A percentile compares a stretch with the other conserved stretches of the same genome.
These are phyloP conservation scores for Bovichtus variegatus DNA, from an alignment of 2,797 vertebrate species.

Conservation along the genomic window DNA sequence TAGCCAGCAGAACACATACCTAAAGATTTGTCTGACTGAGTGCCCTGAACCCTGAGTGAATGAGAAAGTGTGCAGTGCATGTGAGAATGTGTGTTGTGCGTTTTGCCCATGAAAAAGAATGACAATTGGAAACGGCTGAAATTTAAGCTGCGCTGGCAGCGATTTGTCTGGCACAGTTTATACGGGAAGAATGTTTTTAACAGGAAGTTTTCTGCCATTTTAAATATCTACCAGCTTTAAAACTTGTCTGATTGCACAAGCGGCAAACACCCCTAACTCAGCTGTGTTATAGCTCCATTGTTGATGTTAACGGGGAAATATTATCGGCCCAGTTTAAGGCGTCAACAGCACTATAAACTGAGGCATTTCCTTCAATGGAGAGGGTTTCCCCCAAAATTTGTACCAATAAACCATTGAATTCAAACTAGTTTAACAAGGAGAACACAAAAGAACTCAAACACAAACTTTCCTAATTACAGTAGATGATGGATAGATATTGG, in stretches of 20 bases:
- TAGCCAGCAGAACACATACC: slow-evolving; percentile 29
- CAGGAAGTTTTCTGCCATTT: slow-evolving; percentile 67
- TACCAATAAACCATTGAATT: slow-evolving; percentile 50
- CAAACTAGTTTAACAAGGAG: slow-evolving; percentile 35
- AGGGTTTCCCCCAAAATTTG: slow-evolving; percentile 49
- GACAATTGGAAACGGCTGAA: slow-evolving; percentile 78
- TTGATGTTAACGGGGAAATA: slow-evolving; percentile 57
- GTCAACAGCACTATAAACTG: slow-evolving; percentile 63
- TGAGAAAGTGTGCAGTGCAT: slow-evolving; percentile 46
- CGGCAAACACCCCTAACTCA: slow-evolving; percentile 35
- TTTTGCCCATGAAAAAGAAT: slow-evolving; percentile 61
- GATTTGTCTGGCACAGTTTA: slow-evolving; percentile 54
- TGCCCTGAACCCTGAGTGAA: slow-evolving; percentile 11
- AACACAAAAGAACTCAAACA: background rate
- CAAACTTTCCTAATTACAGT: background rate
- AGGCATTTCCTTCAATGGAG: slow-evolving; percentile 69
- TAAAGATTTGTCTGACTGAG: slow-evolving; percentile 24
- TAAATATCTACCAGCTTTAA: slow-evolving; percentile 62
- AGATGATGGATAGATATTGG: background rate
- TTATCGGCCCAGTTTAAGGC: slow-evolving; percentile 46
- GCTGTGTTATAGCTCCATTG: slow-evolving; percentile 46
- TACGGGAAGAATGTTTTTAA: slow-evolving; percentile 62
- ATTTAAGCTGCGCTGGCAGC: slow-evolving; percentile 66
- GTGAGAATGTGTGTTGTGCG: slow-evolving; percentile 44
- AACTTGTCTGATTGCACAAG: slow-evolving; percentile 52